A percentile compares a stretch with the other conserved stretches of the same genome.
Conservation (phyloP, 2,888 invertebrate genomes). For the Hesperia comma region DNA sequence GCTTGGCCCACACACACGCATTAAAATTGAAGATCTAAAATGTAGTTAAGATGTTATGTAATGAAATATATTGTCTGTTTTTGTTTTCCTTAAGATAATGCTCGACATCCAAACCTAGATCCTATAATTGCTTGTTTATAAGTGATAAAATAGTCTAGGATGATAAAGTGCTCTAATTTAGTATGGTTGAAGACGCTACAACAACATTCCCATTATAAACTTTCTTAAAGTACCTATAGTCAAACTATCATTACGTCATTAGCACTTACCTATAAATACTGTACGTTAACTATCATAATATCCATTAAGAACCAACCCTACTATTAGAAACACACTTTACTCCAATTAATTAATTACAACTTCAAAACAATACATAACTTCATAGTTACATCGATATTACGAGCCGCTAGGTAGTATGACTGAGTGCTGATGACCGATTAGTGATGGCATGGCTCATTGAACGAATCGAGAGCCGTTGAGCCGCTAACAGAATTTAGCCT, state of each 20-base stretch:
- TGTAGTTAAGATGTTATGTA: neutral
- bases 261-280: neutral
- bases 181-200: neutral
- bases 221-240: too few species aligned
- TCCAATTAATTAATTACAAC: neutral
- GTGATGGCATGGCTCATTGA: neutral
- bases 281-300: neutral
- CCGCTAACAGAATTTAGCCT: neutral
- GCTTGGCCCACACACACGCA: neutral
- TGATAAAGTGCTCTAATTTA: too few species aligned
- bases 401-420: too few species aligned
- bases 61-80: too few species aligned
- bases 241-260: neutral
- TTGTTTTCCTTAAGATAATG: too few species aligned
- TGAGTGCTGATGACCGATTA: neutral
- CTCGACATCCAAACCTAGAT: too few species aligned
- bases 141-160: too few species aligned
- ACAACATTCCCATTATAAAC: too few species aligned
- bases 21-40: neutral
- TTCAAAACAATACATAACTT: neutral
- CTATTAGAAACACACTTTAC: neutral
- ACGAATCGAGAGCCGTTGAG: neutral
- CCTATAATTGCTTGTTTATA: too few species aligned
- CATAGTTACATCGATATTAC: neutral
- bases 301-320: constrained; percentile 2